phyloP scores from a whole-genome alignment of 2,888 invertebrate species.

The Sinohyriopsis cumingii region DNA sequence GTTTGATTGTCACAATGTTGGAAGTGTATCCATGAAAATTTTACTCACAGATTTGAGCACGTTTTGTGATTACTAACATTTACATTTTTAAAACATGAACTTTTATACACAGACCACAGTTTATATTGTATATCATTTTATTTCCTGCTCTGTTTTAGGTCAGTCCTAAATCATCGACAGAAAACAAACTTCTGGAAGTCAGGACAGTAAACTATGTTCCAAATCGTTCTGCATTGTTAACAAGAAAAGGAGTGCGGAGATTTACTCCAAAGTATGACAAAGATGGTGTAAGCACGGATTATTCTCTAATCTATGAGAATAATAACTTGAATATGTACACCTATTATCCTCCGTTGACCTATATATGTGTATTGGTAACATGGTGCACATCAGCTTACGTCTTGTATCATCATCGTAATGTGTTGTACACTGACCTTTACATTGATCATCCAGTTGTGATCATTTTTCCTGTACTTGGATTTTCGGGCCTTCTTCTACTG shows the following conservation, averaged over 20 bases:
- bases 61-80: no score
- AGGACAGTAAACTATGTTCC: background rate
- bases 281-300: conserved; percentile 13
- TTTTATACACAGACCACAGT: no score
- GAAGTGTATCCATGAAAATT: no score
- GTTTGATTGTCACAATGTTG: no score
- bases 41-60: no score
- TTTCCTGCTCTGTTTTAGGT: no score
- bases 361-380: conserved; percentile 10
- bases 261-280: conserved; percentile 10
- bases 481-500: background rate
- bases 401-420: background rate
- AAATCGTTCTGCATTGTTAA: conserved; percentile 5
- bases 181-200: background rate
- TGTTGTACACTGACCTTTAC: background rate
- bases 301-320: conserved; percentile 17
- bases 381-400: background rate
- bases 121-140: no score
- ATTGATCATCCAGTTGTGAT: background rate
- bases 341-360: conserved; percentile 16
- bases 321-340: conserved; percentile 12
- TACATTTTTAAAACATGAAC: no score
- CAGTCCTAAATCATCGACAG: background rate
- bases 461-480: background rate
- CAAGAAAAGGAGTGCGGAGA: conserved; percentile 8